A percentile compares a stretch with the other conserved stretches of the same genome.
Evolutionary conservation across 2,797 vertebrate genomes (phyloP).

Genomic region (Gastrophryne carolinensis): DNA sequence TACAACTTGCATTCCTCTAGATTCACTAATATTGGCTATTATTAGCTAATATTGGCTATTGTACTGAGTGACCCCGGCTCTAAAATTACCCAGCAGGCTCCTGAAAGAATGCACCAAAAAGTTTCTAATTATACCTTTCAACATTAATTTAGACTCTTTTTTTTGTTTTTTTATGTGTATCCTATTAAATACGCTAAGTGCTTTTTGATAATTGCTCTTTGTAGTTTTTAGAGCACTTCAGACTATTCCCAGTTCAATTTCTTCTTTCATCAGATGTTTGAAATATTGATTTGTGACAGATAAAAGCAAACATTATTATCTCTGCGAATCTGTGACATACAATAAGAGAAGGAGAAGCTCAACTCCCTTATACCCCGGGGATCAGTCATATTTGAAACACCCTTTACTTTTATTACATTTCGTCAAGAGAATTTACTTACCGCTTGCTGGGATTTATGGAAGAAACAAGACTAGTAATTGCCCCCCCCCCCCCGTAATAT

Average conservation of each 20-base stretch:
- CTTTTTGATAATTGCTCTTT: constrained; percentile 99
- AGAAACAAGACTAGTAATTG: constrained; percentile 78
- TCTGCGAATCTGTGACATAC: constrained; percentile 88
- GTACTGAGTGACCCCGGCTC: constrained; percentile 77
- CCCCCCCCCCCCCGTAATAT: constrained; percentile 83
- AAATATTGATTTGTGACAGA: constrained; percentile 99
- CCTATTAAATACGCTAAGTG: constrained; percentile 99
- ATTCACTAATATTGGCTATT: constrained; percentile 80
- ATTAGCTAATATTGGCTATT: constrained; percentile 80
- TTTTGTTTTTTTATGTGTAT: constrained; percentile 99
- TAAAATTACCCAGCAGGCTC: constrained; percentile 76
- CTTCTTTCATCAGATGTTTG: constrained; percentile 99
- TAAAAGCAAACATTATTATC: constrained; percentile 99
- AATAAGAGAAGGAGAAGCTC: constrained; percentile 76
- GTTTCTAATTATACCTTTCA: constrained; percentile 87
- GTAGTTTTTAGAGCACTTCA: constrained; percentile 99
- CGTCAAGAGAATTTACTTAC: constrained; percentile 98
- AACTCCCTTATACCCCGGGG: constrained; percentile 80
- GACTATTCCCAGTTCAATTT: constrained; percentile 99
- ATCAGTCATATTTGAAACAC: constrained; percentile 80
- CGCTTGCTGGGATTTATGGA: constrained; percentile 92
- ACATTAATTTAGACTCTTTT: constrained; percentile 98
- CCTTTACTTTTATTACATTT: constrained; percentile 97
- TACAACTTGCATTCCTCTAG: constrained; percentile 78
- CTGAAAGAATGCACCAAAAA: constrained; percentile 85